Evolutionary conservation across 2,888 invertebrate genomes (phyloP).

Genomic region (Yponomeuta malinellus): DNA sequence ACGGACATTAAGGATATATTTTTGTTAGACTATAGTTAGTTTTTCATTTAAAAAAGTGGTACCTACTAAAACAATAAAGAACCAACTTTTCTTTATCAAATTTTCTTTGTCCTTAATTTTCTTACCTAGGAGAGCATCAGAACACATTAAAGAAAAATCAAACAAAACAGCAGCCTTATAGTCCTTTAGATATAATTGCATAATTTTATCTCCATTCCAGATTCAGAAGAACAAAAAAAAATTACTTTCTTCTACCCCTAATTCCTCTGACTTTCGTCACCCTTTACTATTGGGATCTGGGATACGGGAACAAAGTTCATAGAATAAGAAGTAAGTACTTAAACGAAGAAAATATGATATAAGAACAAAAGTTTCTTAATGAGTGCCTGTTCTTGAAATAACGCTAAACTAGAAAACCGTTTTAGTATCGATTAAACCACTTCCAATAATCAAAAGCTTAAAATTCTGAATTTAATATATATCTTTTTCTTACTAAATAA

Average conservation of each 20-base stretch:
- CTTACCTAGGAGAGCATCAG: no score
- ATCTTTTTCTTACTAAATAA: no score
- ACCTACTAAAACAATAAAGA: no score
- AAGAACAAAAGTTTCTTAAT: no score
- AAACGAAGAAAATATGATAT: no score
- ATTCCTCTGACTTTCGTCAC: conserved; percentile 83
- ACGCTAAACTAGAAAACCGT: not conserved
- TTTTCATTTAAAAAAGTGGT: no score
- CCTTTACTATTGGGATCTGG: conserved; percentile 84
- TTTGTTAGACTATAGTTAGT: no score
- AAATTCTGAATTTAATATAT: not conserved
- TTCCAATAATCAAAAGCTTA: no score
- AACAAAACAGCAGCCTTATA: not conserved
- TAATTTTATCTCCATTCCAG: conserved; percentile 36
- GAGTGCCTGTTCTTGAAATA: no score
- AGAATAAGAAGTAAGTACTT: conserved; percentile 80
- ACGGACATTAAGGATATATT: no score
- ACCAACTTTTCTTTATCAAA: no score
- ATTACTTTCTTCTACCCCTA: conserved; percentile 78
- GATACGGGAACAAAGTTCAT: conserved; percentile 85
- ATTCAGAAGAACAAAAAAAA: conserved; percentile 77
- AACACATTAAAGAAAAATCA: not conserved
- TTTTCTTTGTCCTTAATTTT: no score
- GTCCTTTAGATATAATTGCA: not conserved
- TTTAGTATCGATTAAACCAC: not conserved